Percentiles rank a stretch among this genome's conserved stretches.
These are phyloP conservation scores for Centropus unirufus DNA, from an alignment of 2,113 vertebrate genomes.

Conservation along the genomic window DNA sequence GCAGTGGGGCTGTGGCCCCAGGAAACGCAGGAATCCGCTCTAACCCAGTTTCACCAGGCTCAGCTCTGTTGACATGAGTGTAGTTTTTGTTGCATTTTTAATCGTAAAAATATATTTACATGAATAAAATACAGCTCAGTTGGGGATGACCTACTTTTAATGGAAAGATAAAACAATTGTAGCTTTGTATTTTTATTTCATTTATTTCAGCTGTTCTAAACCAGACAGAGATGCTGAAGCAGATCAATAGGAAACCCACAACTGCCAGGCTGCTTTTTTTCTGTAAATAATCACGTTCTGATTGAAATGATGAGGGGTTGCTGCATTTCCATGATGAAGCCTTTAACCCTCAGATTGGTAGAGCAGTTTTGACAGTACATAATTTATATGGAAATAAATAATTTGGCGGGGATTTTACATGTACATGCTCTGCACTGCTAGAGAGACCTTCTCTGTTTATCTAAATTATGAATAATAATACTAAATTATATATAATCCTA, in stretches of 20 bases:
- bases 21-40: not conserved
- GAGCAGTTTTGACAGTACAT: constrained; percentile 45
- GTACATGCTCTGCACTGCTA: not conserved
- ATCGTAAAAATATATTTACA: constrained; percentile 58
- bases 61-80: not conserved
- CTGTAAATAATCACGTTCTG: constrained; percentile 22
- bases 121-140: constrained; percentile 59
- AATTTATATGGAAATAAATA: constrained; percentile 51
- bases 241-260: constrained; percentile 30
- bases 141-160: constrained; percentile 64
- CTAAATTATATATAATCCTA: constrained; percentile 17
- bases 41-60: not conserved
- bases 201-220: not conserved
- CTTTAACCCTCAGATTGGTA: constrained; percentile 52
- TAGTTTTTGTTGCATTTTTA: constrained; percentile 63
- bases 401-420: constrained; percentile 10
- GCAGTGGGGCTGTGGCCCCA: not conserved
- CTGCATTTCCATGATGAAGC: not conserved
- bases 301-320: not conserved
- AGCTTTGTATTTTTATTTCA: not conserved
- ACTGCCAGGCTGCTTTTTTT: not conserved
- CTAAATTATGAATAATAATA: constrained; percentile 34
- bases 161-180: not conserved
- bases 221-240: not conserved
- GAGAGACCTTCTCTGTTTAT: not conserved